Evolutionary conservation across 2,113 vertebrate genomes (phyloP).

Genomic region (Speoplatyrhinus poulsoni): DNA sequence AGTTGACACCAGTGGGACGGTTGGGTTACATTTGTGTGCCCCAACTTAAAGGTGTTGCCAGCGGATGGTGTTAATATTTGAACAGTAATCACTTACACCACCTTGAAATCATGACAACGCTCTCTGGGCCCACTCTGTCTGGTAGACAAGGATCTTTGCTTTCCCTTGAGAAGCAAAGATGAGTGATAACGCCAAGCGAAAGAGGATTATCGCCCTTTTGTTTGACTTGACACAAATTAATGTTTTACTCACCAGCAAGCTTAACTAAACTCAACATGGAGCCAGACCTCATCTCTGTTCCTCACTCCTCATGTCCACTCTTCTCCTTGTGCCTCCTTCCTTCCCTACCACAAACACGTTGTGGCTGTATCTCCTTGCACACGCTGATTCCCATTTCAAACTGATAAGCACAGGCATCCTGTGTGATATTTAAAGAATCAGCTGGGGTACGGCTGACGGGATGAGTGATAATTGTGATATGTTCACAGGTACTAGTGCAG

Average conservation of each 20-base stretch:
- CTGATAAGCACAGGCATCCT: neutral
- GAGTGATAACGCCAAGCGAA: neutral
- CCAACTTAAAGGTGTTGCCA: too few relatives aligned
- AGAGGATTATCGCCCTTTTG: constrained; percentile 7
- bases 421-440: neutral
- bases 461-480: constrained; percentile 25
- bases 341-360: neutral
- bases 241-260: constrained; percentile 33
- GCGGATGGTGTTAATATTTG: too few relatives aligned
- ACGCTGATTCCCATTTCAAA: neutral
- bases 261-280: constrained; percentile 36
- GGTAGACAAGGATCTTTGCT: neutral
- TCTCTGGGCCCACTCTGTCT: too few relatives aligned
- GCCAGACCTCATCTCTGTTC: constrained; percentile 11
- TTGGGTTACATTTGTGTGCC: too few relatives aligned
- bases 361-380: neutral
- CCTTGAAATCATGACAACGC: too few relatives aligned
- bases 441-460: neutral
- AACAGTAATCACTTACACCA: too few relatives aligned
- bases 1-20: too few relatives aligned
- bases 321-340: neutral
- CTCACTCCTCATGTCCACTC: neutral
- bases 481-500: constrained; percentile 19
- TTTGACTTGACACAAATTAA: constrained; percentile 21
- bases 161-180: constrained; percentile 31